Evolutionary conservation across 2,113 vertebrate species (phyloP).

Genomic region (Megalops atlanticus): DNA sequence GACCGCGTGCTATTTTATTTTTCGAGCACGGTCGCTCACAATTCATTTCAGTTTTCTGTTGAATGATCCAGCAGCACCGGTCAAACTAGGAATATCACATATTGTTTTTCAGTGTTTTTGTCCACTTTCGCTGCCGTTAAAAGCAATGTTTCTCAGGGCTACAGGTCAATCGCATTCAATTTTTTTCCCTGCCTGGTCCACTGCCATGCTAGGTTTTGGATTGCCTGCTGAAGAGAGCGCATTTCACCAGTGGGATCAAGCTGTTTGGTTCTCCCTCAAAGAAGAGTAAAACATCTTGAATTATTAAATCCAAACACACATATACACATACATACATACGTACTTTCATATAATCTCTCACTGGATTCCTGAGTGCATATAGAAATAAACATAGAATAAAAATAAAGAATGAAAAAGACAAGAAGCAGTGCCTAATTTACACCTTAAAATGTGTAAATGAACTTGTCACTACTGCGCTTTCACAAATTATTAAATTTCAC

Average conservation of each 20-base stretch:
- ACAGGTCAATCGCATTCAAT: slow-evolving; percentile 27
- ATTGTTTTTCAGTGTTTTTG: slow-evolving; percentile 21
- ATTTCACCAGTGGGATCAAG: slow-evolving; percentile 7
- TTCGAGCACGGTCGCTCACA: slow-evolving; percentile 20
- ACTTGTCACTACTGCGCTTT: no score
- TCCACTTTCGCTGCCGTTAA: slow-evolving; percentile 19
- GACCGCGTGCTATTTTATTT: not conserved
- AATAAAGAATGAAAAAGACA: no score
- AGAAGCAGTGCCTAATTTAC: no score
- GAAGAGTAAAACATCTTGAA: not conserved
- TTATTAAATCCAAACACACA: not conserved
- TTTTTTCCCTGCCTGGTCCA: slow-evolving; percentile 17
- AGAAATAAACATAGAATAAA: no score
- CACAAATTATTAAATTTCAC: no score
- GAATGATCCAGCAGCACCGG: slow-evolving; percentile 23
- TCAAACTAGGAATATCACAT: slow-evolving; percentile 25
- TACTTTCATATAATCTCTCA: not conserved
- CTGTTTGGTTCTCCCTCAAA: not conserved
- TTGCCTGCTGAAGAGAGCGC: not conserved
- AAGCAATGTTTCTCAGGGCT: slow-evolving; percentile 28
- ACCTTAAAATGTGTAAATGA: no score
- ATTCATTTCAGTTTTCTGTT: slow-evolving; percentile 34
- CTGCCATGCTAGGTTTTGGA: not conserved
- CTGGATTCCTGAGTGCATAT: no score
- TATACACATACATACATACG: not conserved